Evolutionary conservation across 2,888 invertebrate genomes (phyloP).

Genomic region (Linnaemya tessellans): DNA sequence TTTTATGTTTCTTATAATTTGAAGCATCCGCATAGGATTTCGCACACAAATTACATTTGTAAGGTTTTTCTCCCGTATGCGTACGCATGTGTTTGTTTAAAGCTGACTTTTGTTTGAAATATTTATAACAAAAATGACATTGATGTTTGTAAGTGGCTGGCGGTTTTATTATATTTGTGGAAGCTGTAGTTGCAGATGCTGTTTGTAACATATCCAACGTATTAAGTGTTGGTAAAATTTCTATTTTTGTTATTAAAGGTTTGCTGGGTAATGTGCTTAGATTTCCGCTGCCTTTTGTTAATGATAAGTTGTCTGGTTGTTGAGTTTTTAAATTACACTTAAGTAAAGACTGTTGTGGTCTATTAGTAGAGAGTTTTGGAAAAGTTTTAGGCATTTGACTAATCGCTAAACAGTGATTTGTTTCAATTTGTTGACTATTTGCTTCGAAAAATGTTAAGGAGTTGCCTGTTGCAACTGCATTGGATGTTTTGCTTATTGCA

Average conservation of each 20-base stretch:
- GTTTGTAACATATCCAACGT: neutral
- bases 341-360: slow-evolving; percentile 25
- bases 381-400: neutral
- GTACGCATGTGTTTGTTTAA: slow-evolving; percentile 74
- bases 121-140: slow-evolving; percentile 70
- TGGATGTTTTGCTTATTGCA: neutral
- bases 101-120: slow-evolving; percentile 72
- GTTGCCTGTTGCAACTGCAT: neutral
- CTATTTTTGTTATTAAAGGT: slow-evolving; percentile 48
- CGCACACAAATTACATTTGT: slow-evolving; percentile 87
- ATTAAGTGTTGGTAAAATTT: slow-evolving; percentile 55
- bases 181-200: neutral
- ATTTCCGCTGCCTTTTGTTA: neutral
- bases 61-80: slow-evolving; percentile 85
- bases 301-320: neutral
- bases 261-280: slow-evolving; percentile 1
- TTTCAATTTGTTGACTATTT: neutral
- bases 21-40: slow-evolving; percentile 86
- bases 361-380: neutral
- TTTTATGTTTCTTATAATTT: slow-evolving; percentile 75
- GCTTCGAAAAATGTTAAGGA: neutral
- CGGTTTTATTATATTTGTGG: slow-evolving; percentile 19
- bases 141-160: slow-evolving; percentile 48
- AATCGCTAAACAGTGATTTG: neutral
- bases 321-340: neutral